These are phyloP conservation scores for Sitophilus oryzae DNA, from an alignment of 1,140 invertebrate genomes.

Conservation along the genomic window DNA sequence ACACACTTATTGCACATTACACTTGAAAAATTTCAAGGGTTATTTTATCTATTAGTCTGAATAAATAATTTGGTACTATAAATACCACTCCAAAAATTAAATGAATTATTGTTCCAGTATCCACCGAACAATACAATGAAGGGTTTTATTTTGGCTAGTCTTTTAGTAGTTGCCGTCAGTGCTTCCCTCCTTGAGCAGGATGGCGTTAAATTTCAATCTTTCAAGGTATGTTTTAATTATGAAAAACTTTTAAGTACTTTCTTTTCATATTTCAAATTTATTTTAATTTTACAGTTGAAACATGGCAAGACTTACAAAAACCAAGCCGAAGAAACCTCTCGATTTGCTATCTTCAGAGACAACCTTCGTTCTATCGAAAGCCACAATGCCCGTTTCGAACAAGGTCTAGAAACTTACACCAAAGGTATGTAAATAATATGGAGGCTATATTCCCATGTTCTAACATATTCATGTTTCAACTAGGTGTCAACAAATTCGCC, in stretches of 20 bases:
- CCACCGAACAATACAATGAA: no score
- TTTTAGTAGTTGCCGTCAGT: slow-evolving; percentile 13
- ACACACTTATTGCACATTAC: no score
- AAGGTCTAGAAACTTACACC: slow-evolving; percentile 23
- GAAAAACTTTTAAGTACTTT: not conserved
- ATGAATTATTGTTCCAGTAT: no score
- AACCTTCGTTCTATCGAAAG: slow-evolving; percentile 21
- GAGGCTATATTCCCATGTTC: no score
- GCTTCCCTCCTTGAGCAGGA: slow-evolving; percentile 5
- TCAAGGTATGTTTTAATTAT: slow-evolving; percentile 9
- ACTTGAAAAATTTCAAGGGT: no score
- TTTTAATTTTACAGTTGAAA: slow-evolving; percentile 5
- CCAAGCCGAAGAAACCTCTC: slow-evolving; percentile 67
- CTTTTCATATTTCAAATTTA: not conserved
- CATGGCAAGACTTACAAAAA: slow-evolving; percentile 59
- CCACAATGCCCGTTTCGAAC: slow-evolving; percentile 25
- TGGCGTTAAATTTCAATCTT: slow-evolving; percentile 2
- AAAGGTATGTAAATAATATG: no score
- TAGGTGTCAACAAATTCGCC: slow-evolving; percentile 22
- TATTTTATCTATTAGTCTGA: no score
- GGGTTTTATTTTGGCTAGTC: slow-evolving; percentile 7
- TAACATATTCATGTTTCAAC: no score
- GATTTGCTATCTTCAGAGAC: slow-evolving; percentile 49
- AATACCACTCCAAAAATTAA: no score
- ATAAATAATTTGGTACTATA: no score